A percentile compares a stretch with the other conserved stretches of the same genome.
Evolutionary conservation across 2,113 vertebrate genomes (phyloP).

Genomic region (Syngnathus scovelli): DNA sequence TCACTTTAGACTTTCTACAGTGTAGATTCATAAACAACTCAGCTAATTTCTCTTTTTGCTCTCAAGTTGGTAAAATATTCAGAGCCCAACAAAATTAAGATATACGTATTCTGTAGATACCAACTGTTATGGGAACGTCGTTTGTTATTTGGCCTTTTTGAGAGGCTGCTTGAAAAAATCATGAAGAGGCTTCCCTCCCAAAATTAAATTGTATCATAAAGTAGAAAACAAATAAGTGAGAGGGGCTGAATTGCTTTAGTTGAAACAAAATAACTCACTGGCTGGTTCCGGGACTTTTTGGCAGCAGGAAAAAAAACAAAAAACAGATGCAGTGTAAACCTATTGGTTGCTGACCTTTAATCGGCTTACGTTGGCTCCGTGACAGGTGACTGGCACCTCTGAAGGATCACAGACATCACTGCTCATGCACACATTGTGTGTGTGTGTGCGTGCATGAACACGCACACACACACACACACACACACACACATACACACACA

Average conservation of each 20-base stretch:
- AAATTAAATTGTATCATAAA: neutral
- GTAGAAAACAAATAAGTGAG: constrained; percentile 18
- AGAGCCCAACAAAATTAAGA: no score
- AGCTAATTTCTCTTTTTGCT: no score
- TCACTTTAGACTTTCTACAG: no score
- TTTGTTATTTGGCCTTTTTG: no score
- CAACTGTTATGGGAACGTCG: no score
- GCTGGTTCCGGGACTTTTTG: constrained; percentile 44
- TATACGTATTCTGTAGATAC: no score
- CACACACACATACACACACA: no score
- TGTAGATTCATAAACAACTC: no score
- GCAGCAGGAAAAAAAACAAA: constrained; percentile 53
- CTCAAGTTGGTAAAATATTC: no score
- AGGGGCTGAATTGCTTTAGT: constrained; percentile 35
- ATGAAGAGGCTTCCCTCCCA: neutral
- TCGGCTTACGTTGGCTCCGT: constrained; percentile 71
- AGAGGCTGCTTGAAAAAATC: no score
- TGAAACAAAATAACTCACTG: constrained; percentile 39
- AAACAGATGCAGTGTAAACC: constrained; percentile 72
- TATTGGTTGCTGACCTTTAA: constrained; percentile 72
- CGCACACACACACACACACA: no score
- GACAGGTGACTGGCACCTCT: constrained; percentile 65
- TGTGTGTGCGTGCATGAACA: no score
- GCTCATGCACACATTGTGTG: constrained; percentile 39
- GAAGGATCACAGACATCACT: constrained; percentile 54